Evolutionary conservation across 2,113 vertebrate species (phyloP).

Genomic region (Phainopepla nitens): DNA sequence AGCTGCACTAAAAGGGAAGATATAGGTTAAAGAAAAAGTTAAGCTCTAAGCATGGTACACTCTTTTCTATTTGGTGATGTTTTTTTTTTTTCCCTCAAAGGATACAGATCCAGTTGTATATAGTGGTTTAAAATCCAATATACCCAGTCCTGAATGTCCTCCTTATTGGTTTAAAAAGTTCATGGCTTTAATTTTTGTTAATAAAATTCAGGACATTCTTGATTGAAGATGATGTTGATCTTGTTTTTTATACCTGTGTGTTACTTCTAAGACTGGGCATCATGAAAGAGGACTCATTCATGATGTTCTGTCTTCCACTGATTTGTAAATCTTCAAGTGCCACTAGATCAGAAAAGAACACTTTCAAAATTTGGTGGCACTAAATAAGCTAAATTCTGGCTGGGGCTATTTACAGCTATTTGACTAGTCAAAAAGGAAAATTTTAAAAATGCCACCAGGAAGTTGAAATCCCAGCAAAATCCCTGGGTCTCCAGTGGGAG

Average conservation of each 20-base stretch:
- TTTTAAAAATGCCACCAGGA: accelerated
- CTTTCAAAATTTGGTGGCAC: neutral
- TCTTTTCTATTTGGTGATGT: neutral
- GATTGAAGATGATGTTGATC: neutral
- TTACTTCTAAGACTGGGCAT: neutral
- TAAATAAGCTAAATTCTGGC: neutral
- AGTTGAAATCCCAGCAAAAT: neutral
- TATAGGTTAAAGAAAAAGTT: neutral
- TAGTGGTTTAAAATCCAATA: neutral
- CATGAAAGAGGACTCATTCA: neutral
- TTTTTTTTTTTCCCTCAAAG: no score
- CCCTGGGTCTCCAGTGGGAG: neutral
- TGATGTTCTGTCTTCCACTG: neutral
- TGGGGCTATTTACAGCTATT: neutral
- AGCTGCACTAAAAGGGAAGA: neutral
- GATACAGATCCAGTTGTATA: neutral
- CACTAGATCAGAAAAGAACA: neutral
- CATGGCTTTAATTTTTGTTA: neutral
- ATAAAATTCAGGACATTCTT: neutral
- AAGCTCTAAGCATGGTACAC: neutral
- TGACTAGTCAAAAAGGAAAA: neutral
- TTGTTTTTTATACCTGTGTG: neutral
- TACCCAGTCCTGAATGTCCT: neutral
- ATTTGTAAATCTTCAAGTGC: neutral
- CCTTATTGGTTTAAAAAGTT: neutral